Evolutionary conservation across 2,113 vertebrate species (phyloP), one percentile per base, ranked within the genome.

Genomic region (Gadus chalcogrammus): DNA sequence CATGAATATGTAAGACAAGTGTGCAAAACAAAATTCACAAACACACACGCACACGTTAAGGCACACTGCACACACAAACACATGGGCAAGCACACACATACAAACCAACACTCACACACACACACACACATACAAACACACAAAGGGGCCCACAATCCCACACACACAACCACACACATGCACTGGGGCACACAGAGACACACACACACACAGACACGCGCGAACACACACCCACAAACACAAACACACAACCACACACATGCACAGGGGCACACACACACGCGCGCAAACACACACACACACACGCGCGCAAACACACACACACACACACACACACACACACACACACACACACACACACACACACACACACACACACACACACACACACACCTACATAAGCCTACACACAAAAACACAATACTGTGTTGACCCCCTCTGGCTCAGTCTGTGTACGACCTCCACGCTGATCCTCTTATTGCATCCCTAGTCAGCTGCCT

Each of bases 401-500:
- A 20, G 20, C 20, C 20, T 20, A 20, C 20, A 20, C 20, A 20
- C 20, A 20, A 20, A 20, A 8, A 48, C 42, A 48, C 42, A 48
- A 83, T 88, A 85, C 88, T 85, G 68, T 73, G 82, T 74, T 77
- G 27, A n/a, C 77, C 86, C 81, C 86, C 81, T 61, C 72, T 68
- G 63, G 84, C 78, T 48, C 77, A 72, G 64, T 70, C 52, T 61
- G 70, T 35, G 67, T 84, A 66, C 81, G 84, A 84, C 86, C 88
- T 85, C 84, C 74, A 24, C 74, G 65, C 42, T 48, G 82, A 64
- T 67, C 61, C 58, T 64, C 76, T 79, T 77, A 83, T 74, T 85
- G 77, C 77, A 77, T 61, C 27, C 63, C 70, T 13, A 73, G 81
- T 74, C 89, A 88, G 86, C 85, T 87, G 86, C 73, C 62, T 28